Evolutionary conservation across 2,888 invertebrate genomes (phyloP), one percentile per base, ranked within the genome.

Genomic region (Zaprionus obscuricornis): DNA sequence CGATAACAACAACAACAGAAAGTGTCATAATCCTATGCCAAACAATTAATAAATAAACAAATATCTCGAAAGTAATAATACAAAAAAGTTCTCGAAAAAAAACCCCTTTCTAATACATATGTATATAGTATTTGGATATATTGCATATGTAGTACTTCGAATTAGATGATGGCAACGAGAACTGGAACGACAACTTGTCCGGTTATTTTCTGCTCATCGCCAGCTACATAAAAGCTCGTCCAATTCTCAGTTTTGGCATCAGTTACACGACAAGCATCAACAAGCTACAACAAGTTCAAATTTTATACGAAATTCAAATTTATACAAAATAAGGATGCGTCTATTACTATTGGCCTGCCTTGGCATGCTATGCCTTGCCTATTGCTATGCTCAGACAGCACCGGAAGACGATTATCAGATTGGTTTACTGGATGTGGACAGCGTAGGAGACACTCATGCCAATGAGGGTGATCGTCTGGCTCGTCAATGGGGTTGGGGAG

Each of bases 381-480:
- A 5, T 10, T 40, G 51, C 39, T 43, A 56, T 14, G 81, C 40
- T 2, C 26, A 37, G 17, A 22, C 31, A 1, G 4, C 37, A 17
- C 39, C 52, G 36, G 18, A 36, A 0, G 4, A 5, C n/a, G 50
- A 22, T 1, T 40, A 24, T 8, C 46, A 45, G 31, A 31, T 65
- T 14, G 34, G 52, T 2, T 59, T 84, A 2, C 22, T 60, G 40
- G 82, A 77, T 14, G 59, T 82, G 0, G 66, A 46, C 13, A 64
- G 63, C 24, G 45, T 59, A 14, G 81, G 74, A 46, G 36, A 59
- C 1, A 55, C 26, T 17, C 83, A 85, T 39, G 77, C 55, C 29
- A 83, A 76, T 31, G 84, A 76, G 2, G 84, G 83, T 7, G 51
- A 40, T 0, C 72, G 78, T 17, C 47, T 50, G 17, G 83, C 51